A percentile compares a stretch with the other conserved stretches of the same genome.
Conservation (phyloP, 1,140 invertebrate species). For the Pachypsylla venusta region DNA sequence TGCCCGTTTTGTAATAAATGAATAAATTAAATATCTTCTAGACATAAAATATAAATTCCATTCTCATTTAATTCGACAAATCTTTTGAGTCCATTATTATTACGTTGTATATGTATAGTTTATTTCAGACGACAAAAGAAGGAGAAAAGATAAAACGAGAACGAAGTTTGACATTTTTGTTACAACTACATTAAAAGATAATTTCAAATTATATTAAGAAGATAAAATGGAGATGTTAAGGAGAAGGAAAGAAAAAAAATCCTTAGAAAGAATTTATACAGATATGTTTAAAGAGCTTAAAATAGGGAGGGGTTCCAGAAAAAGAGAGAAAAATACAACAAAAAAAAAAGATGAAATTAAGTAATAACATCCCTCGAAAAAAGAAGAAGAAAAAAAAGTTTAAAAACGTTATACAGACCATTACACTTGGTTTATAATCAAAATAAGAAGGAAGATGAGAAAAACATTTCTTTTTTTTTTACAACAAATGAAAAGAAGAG, state of each 20-base stretch:
- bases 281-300: slow-evolving; percentile 9
- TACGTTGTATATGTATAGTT: too few species aligned
- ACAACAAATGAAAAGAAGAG: too few species aligned
- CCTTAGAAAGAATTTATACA: slow-evolving; percentile 7
- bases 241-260: not conserved
- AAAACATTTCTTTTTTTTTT: not conserved
- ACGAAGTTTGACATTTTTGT: slow-evolving; percentile 7
- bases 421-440: slow-evolving; percentile 10
- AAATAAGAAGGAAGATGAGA: slow-evolving; percentile 1
- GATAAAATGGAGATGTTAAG: not conserved
- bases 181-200: slow-evolving; percentile 7
- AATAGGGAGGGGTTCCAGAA: not conserved
- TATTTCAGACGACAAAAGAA: too few species aligned
- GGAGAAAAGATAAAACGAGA: not conserved
- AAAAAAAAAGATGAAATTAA: slow-evolving; percentile 9
- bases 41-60: too few species aligned
- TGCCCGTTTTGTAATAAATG: too few species aligned
- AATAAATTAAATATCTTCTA: too few species aligned
- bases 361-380: slow-evolving; percentile 5
- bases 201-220: slow-evolving; percentile 9
- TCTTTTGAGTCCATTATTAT: too few species aligned
- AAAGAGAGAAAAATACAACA: not conserved
- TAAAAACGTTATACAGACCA: slow-evolving; percentile 8
- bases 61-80: too few species aligned
- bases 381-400: slow-evolving; percentile 3